phyloP scores from a whole-genome alignment of 2,113 vertebrate genomes.

The Chunga burmeisteri region DNA sequence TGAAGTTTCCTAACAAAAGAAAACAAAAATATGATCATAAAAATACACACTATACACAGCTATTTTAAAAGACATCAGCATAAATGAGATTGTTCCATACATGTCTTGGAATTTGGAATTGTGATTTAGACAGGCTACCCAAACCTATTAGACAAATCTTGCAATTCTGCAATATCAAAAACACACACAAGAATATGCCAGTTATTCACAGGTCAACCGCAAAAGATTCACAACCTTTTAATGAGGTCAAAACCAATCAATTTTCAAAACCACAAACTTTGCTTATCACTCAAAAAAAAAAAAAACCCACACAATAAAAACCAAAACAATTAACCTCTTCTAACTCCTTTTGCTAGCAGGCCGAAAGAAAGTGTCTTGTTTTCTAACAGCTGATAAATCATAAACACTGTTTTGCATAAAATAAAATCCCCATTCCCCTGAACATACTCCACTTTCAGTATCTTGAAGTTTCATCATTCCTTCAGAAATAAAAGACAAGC shows the following conservation, averaged over 20 bases:
- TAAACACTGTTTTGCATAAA: neutral
- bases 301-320: neutral
- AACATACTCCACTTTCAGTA: neutral
- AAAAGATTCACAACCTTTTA: neutral
- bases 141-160: neutral
- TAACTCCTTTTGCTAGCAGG: neutral
- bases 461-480: neutral
- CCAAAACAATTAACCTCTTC: neutral
- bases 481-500: neutral
- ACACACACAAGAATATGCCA: neutral
- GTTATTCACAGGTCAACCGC: neutral
- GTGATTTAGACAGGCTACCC: neutral
- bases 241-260: neutral
- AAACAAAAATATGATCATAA: neutral
- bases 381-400: neutral
- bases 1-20: conserved; percentile 71
- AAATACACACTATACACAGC: neutral
- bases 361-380: neutral
- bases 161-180: neutral
- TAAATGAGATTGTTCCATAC: neutral
- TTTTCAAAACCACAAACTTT: neutral
- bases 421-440: neutral
- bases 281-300: neutral
- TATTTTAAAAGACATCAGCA: neutral
- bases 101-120: neutral